A percentile compares a stretch with the other conserved stretches of the same genome.
Evolutionary conservation across 1,140 invertebrate species (phyloP).

Genomic region (Drosophila albomicans): DNA sequence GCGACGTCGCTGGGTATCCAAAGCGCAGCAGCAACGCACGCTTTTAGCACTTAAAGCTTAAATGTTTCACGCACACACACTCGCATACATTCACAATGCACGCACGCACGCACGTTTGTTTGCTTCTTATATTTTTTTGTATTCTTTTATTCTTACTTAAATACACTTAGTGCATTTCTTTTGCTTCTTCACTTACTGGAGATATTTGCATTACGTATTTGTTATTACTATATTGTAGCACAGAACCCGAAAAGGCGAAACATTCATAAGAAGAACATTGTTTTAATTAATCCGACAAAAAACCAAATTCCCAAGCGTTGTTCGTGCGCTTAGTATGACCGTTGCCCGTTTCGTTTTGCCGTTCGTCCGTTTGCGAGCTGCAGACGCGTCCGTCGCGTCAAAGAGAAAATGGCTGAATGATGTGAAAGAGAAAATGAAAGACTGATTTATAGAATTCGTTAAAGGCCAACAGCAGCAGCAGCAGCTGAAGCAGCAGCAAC

Average conservation of each 20-base stretch:
- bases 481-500: slow-evolving; percentile 23
- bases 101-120: slow-evolving; percentile 47
- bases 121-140: slow-evolving; percentile 25
- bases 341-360: slow-evolving; percentile 43
- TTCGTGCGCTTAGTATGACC: slow-evolving; percentile 41
- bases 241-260: slow-evolving; percentile 24
- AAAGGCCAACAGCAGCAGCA: slow-evolving; percentile 43
- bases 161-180: slow-evolving; percentile 39
- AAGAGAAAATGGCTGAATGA: slow-evolving; percentile 83
- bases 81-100: slow-evolving; percentile 2
- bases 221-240: slow-evolving; percentile 19
- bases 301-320: slow-evolving; percentile 70
- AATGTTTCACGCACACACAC: slow-evolving; percentile 48
- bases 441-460: slow-evolving; percentile 67
- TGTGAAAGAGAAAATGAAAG: slow-evolving; percentile 56
- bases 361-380: slow-evolving; percentile 64
- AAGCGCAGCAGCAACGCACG: slow-evolving; percentile 50
- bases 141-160: slow-evolving; percentile 27
- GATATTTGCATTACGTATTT: slow-evolving; percentile 32
- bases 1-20: slow-evolving; percentile 41
- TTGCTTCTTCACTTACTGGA: slow-evolving; percentile 33
- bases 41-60: slow-evolving; percentile 47
- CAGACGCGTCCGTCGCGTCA: slow-evolving; percentile 81
- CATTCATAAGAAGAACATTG: slow-evolving; percentile 36
- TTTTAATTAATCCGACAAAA: slow-evolving; percentile 51